Percentiles rank a stretch among this genome's conserved stretches.
Evolutionary conservation across 2,113 vertebrate genomes (phyloP).

Genomic region (Casuarius casuarius): DNA sequence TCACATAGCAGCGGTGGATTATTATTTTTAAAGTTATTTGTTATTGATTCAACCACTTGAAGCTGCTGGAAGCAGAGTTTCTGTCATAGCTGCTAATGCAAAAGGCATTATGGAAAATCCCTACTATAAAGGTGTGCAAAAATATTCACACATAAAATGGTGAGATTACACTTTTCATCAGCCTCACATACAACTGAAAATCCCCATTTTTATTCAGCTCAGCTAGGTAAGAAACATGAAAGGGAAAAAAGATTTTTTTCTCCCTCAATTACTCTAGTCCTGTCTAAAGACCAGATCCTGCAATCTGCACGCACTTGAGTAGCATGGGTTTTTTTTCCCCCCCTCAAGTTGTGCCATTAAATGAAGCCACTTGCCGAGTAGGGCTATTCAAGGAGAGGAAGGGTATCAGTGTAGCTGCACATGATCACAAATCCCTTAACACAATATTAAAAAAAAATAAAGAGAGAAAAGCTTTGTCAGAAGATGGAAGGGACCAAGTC

Average conservation of each 20-base stretch:
- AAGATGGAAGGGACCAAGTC: neutral
- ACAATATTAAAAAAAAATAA: neutral
- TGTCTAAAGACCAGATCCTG: neutral
- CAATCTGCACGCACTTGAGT: neutral
- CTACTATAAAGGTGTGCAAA: conserved; percentile 44
- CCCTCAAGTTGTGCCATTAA: neutral
- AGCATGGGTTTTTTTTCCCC: neutral
- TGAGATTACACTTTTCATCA: conserved; percentile 46
- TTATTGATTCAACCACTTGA: conserved; percentile 53
- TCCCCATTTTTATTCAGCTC: conserved; percentile 4
- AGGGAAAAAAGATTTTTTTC: neutral
- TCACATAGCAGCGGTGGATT: neutral
- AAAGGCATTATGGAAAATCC: conserved; percentile 61
- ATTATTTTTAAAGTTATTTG: conserved; percentile 38
- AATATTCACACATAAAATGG: conserved; percentile 38
- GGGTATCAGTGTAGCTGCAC: neutral
- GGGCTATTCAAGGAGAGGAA: neutral
- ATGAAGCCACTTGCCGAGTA: conserved; percentile 29
- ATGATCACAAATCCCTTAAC: neutral
- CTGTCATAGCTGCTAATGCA: conserved; percentile 48
- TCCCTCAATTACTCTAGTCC: neutral
- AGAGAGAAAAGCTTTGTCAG: neutral
- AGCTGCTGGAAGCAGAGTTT: conserved; percentile 49
- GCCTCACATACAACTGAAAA: neutral
- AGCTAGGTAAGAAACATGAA: conserved; percentile 29